Base-by-base conservation (phyloP, 2,888 invertebrate species). In the Drosophila algonquin region DNA sequence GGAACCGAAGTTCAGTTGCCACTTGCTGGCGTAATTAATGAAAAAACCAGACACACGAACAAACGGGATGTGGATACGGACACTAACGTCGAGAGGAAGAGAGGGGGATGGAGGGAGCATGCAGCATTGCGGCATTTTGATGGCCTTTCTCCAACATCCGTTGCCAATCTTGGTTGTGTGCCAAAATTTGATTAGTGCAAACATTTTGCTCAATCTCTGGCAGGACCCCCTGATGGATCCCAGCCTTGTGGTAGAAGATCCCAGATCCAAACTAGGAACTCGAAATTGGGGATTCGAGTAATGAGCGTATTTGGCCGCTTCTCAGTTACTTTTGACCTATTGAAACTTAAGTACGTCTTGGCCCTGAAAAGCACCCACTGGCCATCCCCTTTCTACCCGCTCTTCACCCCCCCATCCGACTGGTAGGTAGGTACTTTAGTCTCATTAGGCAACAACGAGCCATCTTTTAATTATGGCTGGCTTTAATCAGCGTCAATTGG, bases 401-500 rank as follows among this genome's bases (percentile, higher is more conserved):
- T 5, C 3, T 24, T 3, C 24, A 1, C 12, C 21, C 24, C 18
- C 12, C 48, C 12, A 0, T 12, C 2, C 35, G 16, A 24, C 48
- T 50, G 50, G 54, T 35, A 59, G 50, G 54, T 47, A 53, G 8
- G 30, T 30, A 8, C 54, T 40, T 51, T 40, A 55, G 45, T 50
- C 79, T 83, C 79, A 79, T 86, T 81, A 77, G 77, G 55, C 59
- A 54, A 72, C 57, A 63, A 75, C 59, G 75, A 71, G 76, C 59
- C 79, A 75, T 68, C 78, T 74, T 76, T 86, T 83, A 81, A 83
- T 86, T 86, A 81, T 83, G 81, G 84, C 67, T 63, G 84, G 81
- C 81, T 84, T 81, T 81, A 83, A 83, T 86, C 83, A 83, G 87
- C 77, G 77, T 69, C 82, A 77, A 81, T 86, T 83, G 82, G 81